Conservation (phyloP, 2,797 vertebrate species). For the Chaunax sp. region DNA sequence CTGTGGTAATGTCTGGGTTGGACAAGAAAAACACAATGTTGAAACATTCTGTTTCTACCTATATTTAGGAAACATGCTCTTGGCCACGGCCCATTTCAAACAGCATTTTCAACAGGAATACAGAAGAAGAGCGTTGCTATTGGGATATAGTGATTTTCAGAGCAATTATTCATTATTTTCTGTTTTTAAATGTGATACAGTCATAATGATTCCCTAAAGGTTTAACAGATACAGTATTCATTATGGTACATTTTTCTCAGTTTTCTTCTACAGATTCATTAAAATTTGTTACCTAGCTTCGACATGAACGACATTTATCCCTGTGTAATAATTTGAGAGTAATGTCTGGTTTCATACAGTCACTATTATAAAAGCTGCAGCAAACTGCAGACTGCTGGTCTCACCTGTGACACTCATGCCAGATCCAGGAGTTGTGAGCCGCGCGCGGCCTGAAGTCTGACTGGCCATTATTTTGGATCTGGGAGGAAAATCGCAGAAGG, state of each 20-base stretch:
- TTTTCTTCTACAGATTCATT: too few relatives aligned
- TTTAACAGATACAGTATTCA: background rate
- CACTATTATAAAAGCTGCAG: background rate
- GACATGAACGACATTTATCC: background rate
- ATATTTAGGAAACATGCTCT: conserved; percentile 7
- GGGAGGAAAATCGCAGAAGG: conserved; percentile 96
- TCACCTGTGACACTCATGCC: conserved; percentile 98
- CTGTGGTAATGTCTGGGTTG: conserved; percentile 93
- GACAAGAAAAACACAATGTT: conserved; percentile 13
- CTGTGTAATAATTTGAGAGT: background rate
- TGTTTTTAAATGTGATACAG: background rate
- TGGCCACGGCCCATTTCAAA: background rate
- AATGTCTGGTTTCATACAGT: background rate
- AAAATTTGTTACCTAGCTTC: background rate
- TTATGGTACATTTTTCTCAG: background rate
- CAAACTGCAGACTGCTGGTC: background rate
- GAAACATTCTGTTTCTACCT: conserved; percentile 1
- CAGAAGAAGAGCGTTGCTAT: accelerated
- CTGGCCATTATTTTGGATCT: conserved; percentile 96
- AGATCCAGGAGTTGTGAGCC: conserved; percentile 92
- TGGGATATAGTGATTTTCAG: background rate
- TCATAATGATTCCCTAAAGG: background rate
- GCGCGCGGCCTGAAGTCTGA: conserved; percentile 92
- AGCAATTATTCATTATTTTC: background rate
- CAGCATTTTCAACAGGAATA: background rate